Percentiles rank a stretch among this genome's conserved stretches.
Evolutionary conservation across 2,113 vertebrate genomes (phyloP).

Genomic region (Ibidorhyncha struthersii): DNA sequence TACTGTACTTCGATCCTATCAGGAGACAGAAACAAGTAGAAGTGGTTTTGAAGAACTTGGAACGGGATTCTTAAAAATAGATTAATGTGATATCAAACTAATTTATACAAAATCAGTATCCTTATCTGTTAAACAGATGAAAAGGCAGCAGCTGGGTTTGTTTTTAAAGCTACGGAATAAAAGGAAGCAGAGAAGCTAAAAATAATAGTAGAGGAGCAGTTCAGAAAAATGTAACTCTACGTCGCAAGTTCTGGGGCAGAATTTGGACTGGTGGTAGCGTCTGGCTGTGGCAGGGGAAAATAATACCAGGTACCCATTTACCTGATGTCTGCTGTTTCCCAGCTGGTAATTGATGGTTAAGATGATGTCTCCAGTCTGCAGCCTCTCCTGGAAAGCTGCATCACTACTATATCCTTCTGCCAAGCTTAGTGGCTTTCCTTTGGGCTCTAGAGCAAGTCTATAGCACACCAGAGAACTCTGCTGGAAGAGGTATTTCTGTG

Average conservation of each 20-base stretch:
- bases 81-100: constrained; percentile 1
- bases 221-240: not conserved
- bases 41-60: not conserved
- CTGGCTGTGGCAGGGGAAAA: not conserved
- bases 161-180: not conserved
- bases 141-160: not conserved
- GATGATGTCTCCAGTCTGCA: not conserved
- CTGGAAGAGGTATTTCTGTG: not conserved
- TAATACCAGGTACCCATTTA: not conserved
- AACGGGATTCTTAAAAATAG: not conserved
- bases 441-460: not conserved
- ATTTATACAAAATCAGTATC: not conserved
- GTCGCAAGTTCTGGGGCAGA: not conserved
- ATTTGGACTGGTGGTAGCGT: not conserved
- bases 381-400: not conserved
- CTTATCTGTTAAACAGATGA: not conserved
- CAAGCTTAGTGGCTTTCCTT: not conserved
- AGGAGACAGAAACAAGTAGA: not conserved
- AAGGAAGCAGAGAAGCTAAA: not conserved
- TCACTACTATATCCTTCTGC: not conserved
- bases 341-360: not conserved
- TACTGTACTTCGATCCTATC: not conserved
- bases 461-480: not conserved
- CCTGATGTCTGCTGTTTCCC: not conserved
- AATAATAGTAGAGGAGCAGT: not conserved